phyloP scores from a whole-genome alignment of 1,140 invertebrate species.

The Drosophila lowei region DNA sequence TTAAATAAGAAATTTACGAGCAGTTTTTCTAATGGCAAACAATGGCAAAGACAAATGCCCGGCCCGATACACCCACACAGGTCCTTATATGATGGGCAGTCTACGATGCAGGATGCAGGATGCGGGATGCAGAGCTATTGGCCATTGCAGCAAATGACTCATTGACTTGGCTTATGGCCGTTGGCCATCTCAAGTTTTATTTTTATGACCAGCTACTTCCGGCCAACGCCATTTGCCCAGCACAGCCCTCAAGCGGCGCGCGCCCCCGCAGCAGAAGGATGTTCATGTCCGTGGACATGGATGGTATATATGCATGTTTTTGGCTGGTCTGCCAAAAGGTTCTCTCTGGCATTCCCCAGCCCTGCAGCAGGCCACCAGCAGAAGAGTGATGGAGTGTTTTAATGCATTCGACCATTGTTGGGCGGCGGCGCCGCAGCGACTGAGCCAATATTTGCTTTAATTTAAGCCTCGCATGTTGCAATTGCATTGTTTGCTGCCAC shows the following conservation, averaged over 20 bases:
- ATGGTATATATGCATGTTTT: constrained; percentile 25
- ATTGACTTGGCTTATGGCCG: constrained; percentile 77
- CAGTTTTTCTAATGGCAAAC: constrained; percentile 73
- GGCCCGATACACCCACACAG: constrained; percentile 49
- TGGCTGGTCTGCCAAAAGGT: constrained; percentile 62
- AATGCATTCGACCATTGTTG: constrained; percentile 76
- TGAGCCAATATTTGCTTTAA: constrained; percentile 79
- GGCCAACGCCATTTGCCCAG: constrained; percentile 65
- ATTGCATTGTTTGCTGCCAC: constrained; percentile 45
- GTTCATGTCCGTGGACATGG: too few species aligned
- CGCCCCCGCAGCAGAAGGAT: constrained; percentile 34
- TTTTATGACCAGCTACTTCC: constrained; percentile 80
- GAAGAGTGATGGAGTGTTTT: constrained; percentile 73
- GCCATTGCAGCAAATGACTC: constrained; percentile 74
- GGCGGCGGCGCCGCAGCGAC: constrained; percentile 61
- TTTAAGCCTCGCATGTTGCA: constrained; percentile 78
- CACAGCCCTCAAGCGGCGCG: not conserved
- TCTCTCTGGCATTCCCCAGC: not conserved
- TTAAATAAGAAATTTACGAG: constrained; percentile 76
- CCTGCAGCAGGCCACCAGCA: too few species aligned
- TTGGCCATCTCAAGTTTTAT: constrained; percentile 74
- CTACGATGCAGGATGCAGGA: constrained; percentile 19
- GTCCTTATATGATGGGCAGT: constrained; percentile 2
- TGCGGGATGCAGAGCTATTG: constrained; percentile 14
- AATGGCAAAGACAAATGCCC: constrained; percentile 69